A percentile compares a stretch with the other conserved stretches of the same genome.
phyloP scores from a whole-genome alignment of 2,113 vertebrate genomes.

The Sceloporus tristichus region DNA sequence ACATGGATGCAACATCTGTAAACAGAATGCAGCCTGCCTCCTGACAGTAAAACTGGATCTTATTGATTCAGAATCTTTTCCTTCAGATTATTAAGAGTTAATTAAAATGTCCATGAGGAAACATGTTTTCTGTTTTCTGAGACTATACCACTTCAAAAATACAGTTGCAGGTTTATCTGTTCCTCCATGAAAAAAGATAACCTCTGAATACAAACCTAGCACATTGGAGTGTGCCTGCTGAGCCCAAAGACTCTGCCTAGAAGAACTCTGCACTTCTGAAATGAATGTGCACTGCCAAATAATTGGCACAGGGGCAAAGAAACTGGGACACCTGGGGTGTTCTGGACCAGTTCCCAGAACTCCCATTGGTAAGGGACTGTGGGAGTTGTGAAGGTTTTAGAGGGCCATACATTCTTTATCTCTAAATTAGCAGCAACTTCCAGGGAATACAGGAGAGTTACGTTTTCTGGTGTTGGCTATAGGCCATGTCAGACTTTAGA shows the following conservation, averaged over 20 bases:
- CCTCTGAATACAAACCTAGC: neutral
- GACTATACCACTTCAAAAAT: neutral
- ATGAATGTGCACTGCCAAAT: neutral
- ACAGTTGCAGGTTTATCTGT: neutral
- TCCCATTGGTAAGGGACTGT: neutral
- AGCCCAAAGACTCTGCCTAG: no score
- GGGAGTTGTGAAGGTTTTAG: neutral
- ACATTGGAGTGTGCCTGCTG: no score
- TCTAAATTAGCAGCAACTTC: no score
- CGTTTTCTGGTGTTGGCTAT: neutral
- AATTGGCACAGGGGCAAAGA: no score
- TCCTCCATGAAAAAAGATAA: neutral
- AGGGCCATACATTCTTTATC: neutral
- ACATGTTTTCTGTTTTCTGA: neutral
- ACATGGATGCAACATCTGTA: neutral
- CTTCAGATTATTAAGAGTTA: neutral
- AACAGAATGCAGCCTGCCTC: neutral
- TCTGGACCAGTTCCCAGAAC: no score
- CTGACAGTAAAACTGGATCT: neutral
- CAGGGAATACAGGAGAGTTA: neutral
- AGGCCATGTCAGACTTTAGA: accelerated
- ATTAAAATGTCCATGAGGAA: neutral
- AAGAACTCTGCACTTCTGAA: no score
- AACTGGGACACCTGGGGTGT: no score
- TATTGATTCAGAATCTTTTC: neutral